phyloP scores from a whole-genome alignment of 2,888 invertebrate species.

The Agriotes lineatus region DNA sequence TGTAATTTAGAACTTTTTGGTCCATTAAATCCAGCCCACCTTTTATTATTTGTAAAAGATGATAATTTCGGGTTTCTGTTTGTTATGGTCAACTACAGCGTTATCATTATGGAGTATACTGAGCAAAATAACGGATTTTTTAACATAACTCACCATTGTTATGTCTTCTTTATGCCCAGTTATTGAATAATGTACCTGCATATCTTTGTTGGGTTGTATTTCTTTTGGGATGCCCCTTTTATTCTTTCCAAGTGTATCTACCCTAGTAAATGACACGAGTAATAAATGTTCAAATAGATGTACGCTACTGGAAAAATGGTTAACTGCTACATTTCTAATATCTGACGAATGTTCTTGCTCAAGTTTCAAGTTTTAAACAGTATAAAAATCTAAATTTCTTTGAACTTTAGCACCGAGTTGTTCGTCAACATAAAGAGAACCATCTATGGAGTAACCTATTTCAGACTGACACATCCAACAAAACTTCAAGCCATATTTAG shows the following conservation, averaged over 20 bases:
- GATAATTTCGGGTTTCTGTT: no score
- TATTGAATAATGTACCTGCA: constrained; percentile 45
- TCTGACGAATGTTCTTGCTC: background rate
- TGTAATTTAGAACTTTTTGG: no score
- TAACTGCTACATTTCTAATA: constrained; percentile 44
- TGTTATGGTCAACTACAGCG: background rate
- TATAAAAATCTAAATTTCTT: constrained; percentile 3
- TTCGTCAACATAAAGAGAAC: constrained; percentile 40
- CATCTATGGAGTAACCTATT: constrained; percentile 39
- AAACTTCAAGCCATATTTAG: constrained; percentile 35
- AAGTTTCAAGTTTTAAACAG: background rate
- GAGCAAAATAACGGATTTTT: background rate
- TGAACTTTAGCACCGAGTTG: constrained; percentile 26
- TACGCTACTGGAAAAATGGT: constrained; percentile 51
- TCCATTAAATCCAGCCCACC: background rate
- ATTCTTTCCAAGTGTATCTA: constrained; percentile 47
- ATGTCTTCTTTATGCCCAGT: constrained; percentile 52
- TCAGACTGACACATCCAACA: constrained; percentile 46
- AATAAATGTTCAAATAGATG: constrained; percentile 44
- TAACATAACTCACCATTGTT: constrained; percentile 44
- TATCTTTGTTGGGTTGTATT: constrained; percentile 50
- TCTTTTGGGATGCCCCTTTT: constrained; percentile 54
- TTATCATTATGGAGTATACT: background rate
- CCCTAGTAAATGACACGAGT: constrained; percentile 2
- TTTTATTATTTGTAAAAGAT: background rate